Percentiles rank a stretch among this genome's conserved stretches.
Conservation (phyloP, 2,888 invertebrate genomes). For the Aquatica leii region DNA sequence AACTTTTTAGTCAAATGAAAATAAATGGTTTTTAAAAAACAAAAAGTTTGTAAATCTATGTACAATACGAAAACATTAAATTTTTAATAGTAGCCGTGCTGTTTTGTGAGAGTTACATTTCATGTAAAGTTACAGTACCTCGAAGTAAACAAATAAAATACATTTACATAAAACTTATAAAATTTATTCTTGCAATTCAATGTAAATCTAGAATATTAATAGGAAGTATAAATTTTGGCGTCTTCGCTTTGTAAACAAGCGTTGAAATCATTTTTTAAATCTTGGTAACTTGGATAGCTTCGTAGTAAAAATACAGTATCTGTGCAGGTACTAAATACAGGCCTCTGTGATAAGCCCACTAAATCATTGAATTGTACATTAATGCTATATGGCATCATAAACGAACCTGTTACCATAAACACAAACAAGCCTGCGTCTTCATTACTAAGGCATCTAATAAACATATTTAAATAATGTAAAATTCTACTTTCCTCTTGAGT, state of each 20-base stretch:
- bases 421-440: conserved; percentile 9
- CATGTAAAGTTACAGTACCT: too few relatives aligned
- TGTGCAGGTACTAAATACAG: conserved; percentile 16
- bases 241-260: conserved; percentile 12
- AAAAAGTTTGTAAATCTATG: too few relatives aligned
- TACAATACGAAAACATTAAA: too few relatives aligned
- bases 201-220: too few relatives aligned
- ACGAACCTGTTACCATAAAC: conserved; percentile 18
- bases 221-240: conserved; percentile 12
- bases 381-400: conserved; percentile 16
- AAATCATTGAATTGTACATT: conserved; percentile 18
- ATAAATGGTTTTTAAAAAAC: too few relatives aligned
- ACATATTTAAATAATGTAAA: conserved; percentile 20
- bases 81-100: too few relatives aligned
- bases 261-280: conserved; percentile 19
- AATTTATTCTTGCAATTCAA: too few relatives aligned
- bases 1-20: too few relatives aligned
- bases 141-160: too few relatives aligned
- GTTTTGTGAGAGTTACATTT: too few relatives aligned
- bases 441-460: conserved; percentile 8
- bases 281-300: conserved; percentile 10
- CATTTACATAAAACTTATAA: too few relatives aligned
- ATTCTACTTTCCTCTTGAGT: conserved; percentile 15
- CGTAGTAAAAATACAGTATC: conserved; percentile 8
- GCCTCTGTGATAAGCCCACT: conserved; percentile 6